Evolutionary conservation across 2,113 vertebrate species (phyloP), one percentile per base, ranked within the genome.

Genomic region (Galeopterus variegatus): DNA sequence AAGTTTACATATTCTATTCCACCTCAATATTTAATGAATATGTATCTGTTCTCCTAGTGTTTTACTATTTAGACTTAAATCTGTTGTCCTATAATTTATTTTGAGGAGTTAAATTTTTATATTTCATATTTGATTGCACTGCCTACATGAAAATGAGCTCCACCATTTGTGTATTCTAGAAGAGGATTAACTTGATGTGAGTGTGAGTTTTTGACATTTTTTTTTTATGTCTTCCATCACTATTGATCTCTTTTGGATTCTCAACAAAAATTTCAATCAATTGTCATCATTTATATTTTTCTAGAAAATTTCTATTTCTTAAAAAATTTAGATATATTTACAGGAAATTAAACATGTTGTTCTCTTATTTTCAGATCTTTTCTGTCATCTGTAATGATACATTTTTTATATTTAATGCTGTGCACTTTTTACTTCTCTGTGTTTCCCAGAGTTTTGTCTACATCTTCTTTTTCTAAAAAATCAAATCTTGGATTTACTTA

Each of bases 311-410:
- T 31, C 26, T 31, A 58, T 50, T 87, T 58, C 58, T 41, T 76
- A 48, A 96, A 94, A 94, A 87, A 9, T 50, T 48, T 45, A 75
- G 72, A 86, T 81, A 18, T 15, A 81, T 75, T 87, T 33, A 87
- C 4, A 67, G 3, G 69, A 94, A 76, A 54, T 62, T 80, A 33
- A 50, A 18, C 8, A 9, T 77, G 14, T 28, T 45, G 31, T 73
- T 65, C 17, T 64, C 28, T 83, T 9, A 83, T 19, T 92, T 88
- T 64, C 5, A 54, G 45, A 80, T 73, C 17, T 56, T 41, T 10
- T 60, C 41, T 84, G 58, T 2, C 24, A 69, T 54, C 24, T 75
- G 10, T 85, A 45, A 60, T 60, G 41, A 41, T 69, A 31, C 84
- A 6, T 21, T 80, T 86, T 58, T 93, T 26, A 45, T 36, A 86